Evolutionary conservation across 2,888 invertebrate species (phyloP).

Genomic region (Drosophila stalkeri): DNA sequence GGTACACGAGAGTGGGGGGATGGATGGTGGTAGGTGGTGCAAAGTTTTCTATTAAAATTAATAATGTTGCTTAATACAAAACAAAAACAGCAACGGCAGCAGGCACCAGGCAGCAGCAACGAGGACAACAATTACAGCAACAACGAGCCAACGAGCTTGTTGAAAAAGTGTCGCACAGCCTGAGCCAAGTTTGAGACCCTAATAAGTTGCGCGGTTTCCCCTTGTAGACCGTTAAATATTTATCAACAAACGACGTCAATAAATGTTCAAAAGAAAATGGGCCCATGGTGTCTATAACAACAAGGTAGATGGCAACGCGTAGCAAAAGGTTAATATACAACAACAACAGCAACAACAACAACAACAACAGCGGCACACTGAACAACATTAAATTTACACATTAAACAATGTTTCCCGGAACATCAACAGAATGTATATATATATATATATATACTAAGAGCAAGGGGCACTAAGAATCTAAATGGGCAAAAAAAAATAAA

Average conservation of each 20-base stretch:
- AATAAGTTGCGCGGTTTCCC: constrained; percentile 68
- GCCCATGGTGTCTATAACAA: constrained; percentile 44
- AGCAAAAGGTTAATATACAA: constrained; percentile 31
- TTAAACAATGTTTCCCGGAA: background rate
- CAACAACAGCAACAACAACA: constrained; percentile 14
- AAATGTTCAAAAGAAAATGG: constrained; percentile 55
- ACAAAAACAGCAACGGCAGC: constrained; percentile 38
- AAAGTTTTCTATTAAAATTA: constrained; percentile 83
- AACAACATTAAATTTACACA: constrained; percentile 2
- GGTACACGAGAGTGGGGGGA: background rate
- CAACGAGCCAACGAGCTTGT: constrained; percentile 59
- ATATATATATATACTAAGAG: background rate
- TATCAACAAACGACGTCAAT: constrained; percentile 72
- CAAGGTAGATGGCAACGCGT: constrained; percentile 11
- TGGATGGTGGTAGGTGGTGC: constrained; percentile 14
- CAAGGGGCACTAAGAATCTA: background rate
- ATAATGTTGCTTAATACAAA: constrained; percentile 76
- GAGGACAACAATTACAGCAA: constrained; percentile 46
- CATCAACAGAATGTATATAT: background rate
- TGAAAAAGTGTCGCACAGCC: constrained; percentile 60
- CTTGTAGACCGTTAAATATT: constrained; percentile 63
- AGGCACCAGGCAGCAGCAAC: constrained; percentile 26
- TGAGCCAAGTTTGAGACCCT: constrained; percentile 44
- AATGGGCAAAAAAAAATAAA: background rate
- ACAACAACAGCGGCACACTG: background rate